Percentiles rank a stretch among this genome's conserved stretches.
phyloP scores from a whole-genome alignment of 1,140 invertebrate genomes.

The Daktulosphaira vitifoliae region DNA sequence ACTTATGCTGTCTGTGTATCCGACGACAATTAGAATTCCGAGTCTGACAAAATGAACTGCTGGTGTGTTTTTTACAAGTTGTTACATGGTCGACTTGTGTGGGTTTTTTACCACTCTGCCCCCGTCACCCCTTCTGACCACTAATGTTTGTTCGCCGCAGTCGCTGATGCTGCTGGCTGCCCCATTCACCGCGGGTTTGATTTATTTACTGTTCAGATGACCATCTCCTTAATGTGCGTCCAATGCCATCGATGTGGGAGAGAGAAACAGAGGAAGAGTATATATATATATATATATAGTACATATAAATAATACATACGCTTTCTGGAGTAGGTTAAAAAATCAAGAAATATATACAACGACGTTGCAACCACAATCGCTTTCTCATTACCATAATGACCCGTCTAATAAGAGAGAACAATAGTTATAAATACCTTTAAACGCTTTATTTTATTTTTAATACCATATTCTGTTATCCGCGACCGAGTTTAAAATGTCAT shows the following conservation, averaged over 20 bases:
- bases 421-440: conserved; percentile 22
- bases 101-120: conserved; percentile 28
- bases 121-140: not conserved
- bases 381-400: conserved; percentile 33
- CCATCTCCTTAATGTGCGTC: conserved; percentile 30
- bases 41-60: conserved; percentile 34
- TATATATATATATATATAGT: too few relatives aligned
- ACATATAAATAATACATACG: not conserved
- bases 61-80: conserved; percentile 32
- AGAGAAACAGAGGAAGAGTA: conserved; percentile 3
- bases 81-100: conserved; percentile 33
- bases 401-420: conserved; percentile 30
- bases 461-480: not conserved
- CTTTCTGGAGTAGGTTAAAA: conserved; percentile 1
- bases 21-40: conserved; percentile 34
- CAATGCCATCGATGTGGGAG: conserved; percentile 16
- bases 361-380: conserved; percentile 12
- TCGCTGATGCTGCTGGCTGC: not conserved
- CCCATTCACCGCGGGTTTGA: conserved; percentile 30
- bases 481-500: conserved; percentile 4
- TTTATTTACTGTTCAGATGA: conserved; percentile 33
- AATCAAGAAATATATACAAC: conserved; percentile 1
- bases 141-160: not conserved
- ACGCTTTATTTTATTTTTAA: conserved; percentile 14
- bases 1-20: conserved; percentile 31